Evolutionary conservation across 2,888 invertebrate species (phyloP), one percentile per base, ranked within the genome.

Genomic region (Odontocolon sp.): DNA sequence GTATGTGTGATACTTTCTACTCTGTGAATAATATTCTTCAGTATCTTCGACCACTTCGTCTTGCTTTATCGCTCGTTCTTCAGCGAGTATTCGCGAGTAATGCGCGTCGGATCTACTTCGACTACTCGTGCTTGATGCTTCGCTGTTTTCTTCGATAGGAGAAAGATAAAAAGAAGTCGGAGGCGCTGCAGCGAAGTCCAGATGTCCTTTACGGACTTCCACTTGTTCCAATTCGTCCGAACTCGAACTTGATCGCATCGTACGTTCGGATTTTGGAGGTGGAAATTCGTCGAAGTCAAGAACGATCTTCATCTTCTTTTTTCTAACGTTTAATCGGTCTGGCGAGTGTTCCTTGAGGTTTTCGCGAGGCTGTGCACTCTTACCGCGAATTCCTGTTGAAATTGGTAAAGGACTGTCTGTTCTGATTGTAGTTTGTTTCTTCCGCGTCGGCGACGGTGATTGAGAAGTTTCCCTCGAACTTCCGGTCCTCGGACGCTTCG

Each of bases 81-180:
- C 70, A 11, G 18, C 36, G 18, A 70, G 67, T 1, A 73, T 45
- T 9, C 78, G 78, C n/a, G 47, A 11, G 16, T 73, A 74, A 23
- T 80, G 78, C 5, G 74, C 42, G 5, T 83, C 79, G 1, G 72
- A 54, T 76, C 79, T 83, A 11, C 84, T 86, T 2, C 85, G 83
- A 75, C 91, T 91, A 70, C 91, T 91, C 75, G 91, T 92, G 78
- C 91, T 90, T 3, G 91, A 92, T 0, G 92, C 91, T 85, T 93
- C 93, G 76, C 92, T 93, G 78, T 92, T 92, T 85, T 93, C 93
- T 85, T 93, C 92, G 45, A 93, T 93, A 0, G 93, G 92, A 0
- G 93, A 92, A 50, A 93, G 83, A 78, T 89, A 88, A 75, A 88
- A 89, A 47, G 86, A 85, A 47, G 81, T 81, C 1, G 80, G 67